Evolutionary conservation across 2,888 invertebrate genomes (phyloP), one percentile per base, ranked within the genome.

Genomic region (Lobophora halterata): DNA sequence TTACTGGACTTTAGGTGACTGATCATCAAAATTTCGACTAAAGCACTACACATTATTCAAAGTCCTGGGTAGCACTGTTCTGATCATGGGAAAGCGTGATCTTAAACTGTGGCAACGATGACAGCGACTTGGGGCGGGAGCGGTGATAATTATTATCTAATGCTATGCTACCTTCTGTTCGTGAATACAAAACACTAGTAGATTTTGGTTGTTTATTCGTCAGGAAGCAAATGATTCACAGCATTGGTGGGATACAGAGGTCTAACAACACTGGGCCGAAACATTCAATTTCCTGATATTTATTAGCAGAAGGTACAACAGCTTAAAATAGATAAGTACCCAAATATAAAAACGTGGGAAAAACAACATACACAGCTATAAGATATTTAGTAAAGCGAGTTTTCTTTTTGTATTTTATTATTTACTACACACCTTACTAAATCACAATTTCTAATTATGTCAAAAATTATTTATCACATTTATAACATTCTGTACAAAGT

Each of bases 201-300:
- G 74, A 82, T 82, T 85, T 85, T 81, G 80, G 79, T 79, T 79
- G 79, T 87, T 86, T 86, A 86, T 83, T 86, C 79, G 60, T 82
- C 85, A 85, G 83, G 85, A 87, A 87, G 86, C 85, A 82, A 86
- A 87, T 79, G 86, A 79, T 85, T 86, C 85, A 87, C 85, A 86
- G 86, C 86, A 83, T 81, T 83, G 87, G 87, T 87, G 86, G 87
- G 85, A 76, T 83, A 86, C 79, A 86, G 53, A 75, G 77, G 74
- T 79, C 71, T 77, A 78, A 79, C 74, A 79, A 83, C 71, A 79
- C 77, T 76, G 79, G 79, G 82, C 77, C 79, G 77, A 83, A 79
- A 81, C 74, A 77, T 75, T 71, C 38, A 57, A 60, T 64, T 72
- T 74, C 83, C 82, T 80, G 77, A 72, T 61, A 67, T 65, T 70